Percentiles rank a stretch among this genome's conserved stretches.
phyloP scores from a whole-genome alignment of 1,140 invertebrate species.

The Dufourea novaeangliae region DNA sequence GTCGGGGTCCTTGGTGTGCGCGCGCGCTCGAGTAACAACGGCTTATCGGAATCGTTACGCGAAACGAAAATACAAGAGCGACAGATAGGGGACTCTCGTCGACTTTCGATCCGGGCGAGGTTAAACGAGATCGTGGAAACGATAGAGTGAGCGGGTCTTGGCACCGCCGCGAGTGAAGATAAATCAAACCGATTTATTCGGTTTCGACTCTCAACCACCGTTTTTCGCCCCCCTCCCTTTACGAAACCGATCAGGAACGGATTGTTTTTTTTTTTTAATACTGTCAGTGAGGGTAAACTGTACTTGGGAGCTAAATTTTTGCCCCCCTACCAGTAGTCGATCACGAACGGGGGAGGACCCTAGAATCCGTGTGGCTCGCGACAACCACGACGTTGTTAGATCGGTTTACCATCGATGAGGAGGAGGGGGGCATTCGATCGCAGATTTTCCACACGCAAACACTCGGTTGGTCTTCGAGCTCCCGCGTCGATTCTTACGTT shows the following conservation, averaged over 20 bases:
- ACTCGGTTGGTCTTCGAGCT: neutral
- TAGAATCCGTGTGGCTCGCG: no score
- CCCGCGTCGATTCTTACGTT: slow-evolving; percentile 55
- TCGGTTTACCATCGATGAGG: no score
- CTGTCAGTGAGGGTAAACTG: no score
- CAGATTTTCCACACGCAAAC: slow-evolving; percentile 54
- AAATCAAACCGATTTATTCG: slow-evolving; percentile 37
- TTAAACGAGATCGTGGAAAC: slow-evolving; percentile 45
- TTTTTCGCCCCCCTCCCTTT: no score
- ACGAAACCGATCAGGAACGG: no score
- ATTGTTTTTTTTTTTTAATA: no score
- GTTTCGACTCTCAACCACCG: neutral
- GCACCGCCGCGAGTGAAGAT: neutral
- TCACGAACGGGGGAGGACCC: no score
- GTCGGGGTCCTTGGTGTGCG: neutral
- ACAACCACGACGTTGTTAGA: no score
- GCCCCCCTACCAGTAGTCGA: no score
- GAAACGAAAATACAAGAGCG: slow-evolving; percentile 7
- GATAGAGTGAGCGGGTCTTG: slow-evolving; percentile 24
- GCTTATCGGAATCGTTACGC: slow-evolving; percentile 4
- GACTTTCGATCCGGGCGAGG: slow-evolving; percentile 14
- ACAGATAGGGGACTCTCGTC: neutral
- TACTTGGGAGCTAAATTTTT: no score
- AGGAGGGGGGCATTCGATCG: no score
- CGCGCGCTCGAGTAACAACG: neutral